Evolutionary conservation across 2,888 invertebrate genomes (phyloP).

Genomic region (Heliconius sara): DNA sequence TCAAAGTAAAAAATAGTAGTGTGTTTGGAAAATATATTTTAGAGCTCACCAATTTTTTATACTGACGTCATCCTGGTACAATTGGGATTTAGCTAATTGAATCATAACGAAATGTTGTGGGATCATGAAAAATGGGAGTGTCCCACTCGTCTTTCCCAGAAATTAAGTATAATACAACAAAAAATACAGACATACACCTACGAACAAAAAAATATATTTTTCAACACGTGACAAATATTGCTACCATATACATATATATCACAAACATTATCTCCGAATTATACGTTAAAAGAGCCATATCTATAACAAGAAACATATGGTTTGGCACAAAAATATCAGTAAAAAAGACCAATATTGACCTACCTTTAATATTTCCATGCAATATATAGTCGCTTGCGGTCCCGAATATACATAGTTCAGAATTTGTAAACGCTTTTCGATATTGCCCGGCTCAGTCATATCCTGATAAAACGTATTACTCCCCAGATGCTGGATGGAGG

Average conservation of each 20-base stretch:
- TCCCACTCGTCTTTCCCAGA: neutral
- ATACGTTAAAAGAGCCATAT: neutral
- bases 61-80: neutral
- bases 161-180: neutral
- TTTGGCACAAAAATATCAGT: neutral
- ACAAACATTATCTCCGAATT: neutral
- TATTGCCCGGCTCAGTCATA: slow-evolving; percentile 34
- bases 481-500: slow-evolving; percentile 35
- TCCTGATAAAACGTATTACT: slow-evolving; percentile 39
- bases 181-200: neutral
- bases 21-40: neutral
- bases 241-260: too few species aligned
- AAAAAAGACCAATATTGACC: slow-evolving; percentile 12
- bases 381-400: slow-evolving; percentile 12
- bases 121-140: neutral
- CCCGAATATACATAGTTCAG: slow-evolving; percentile 22
- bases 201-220: too few species aligned
- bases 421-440: slow-evolving; percentile 33
- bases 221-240: too few species aligned
- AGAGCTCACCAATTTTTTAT: neutral
- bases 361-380: slow-evolving; percentile 3
- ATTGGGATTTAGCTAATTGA: neutral
- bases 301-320: neutral
- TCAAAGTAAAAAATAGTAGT: neutral
- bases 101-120: neutral